Percentiles rank a stretch among this genome's conserved stretches.
These are phyloP conservation scores for Alca torda DNA, from an alignment of 2,797 vertebrate species.

Conservation along the genomic window DNA sequence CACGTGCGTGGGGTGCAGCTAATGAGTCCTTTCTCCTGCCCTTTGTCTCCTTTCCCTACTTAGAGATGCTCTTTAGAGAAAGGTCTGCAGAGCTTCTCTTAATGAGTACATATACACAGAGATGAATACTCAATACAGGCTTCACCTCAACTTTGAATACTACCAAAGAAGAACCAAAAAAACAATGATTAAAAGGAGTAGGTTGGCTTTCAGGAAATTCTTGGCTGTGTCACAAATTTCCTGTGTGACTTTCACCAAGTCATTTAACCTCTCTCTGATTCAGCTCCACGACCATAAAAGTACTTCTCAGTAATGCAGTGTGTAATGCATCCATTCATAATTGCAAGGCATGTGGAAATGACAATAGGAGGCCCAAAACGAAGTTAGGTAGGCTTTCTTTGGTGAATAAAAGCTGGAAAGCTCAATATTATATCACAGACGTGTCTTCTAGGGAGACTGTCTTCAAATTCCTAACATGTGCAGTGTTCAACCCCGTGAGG, in stretches of 20 bases:
- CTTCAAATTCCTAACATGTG: neutral
- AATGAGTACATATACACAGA: neutral
- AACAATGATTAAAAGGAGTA: slow-evolving; percentile 30
- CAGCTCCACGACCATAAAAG: neutral
- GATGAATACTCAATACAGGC: neutral
- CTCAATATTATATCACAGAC: neutral
- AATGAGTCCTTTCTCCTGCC: slow-evolving; percentile 13
- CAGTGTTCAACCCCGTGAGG: neutral
- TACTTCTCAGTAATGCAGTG: neutral
- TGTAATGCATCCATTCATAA: neutral
- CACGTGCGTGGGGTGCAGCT: neutral
- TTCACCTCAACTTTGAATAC: neutral
- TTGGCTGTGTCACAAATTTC: slow-evolving; percentile 43
- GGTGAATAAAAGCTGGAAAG: neutral
- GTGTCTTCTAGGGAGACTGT: neutral
- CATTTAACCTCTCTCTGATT: slow-evolving; percentile 19
- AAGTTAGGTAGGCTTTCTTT: neutral
- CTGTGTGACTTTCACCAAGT: slow-evolving; percentile 16
- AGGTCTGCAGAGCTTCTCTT: neutral
- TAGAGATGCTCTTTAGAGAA: neutral
- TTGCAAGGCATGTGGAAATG: neutral
- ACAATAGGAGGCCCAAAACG: neutral
- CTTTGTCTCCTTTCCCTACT: slow-evolving; percentile 5
- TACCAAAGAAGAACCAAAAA: neutral
- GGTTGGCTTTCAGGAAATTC: slow-evolving; percentile 30